These are phyloP conservation scores for Tineola bisselliella DNA, from an alignment of 2,888 invertebrate genomes.

Conservation along the genomic window DNA sequence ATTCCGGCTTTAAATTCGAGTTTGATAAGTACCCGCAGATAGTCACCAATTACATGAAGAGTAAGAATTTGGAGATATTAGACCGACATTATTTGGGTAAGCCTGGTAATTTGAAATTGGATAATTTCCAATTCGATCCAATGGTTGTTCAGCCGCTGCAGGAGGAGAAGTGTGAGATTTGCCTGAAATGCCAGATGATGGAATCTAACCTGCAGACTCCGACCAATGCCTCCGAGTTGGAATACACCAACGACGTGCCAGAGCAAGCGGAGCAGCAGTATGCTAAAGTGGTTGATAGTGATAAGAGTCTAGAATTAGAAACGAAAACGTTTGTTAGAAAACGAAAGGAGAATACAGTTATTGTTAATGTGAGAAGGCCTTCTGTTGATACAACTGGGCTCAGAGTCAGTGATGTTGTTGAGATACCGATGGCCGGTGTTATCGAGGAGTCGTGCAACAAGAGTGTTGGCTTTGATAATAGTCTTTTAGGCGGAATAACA, in stretches of 20 bases:
- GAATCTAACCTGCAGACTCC: slow-evolving; percentile 76
- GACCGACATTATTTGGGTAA: slow-evolving; percentile 69
- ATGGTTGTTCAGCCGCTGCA: slow-evolving; percentile 53
- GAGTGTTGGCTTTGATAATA: slow-evolving; percentile 60
- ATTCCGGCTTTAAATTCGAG: slow-evolving; percentile 78
- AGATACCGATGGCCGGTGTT: slow-evolving; percentile 69
- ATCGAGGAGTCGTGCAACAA: slow-evolving; percentile 14
- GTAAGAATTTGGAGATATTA: slow-evolving; percentile 74
- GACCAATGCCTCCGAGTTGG: slow-evolving; percentile 80
- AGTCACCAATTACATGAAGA: slow-evolving; percentile 79
- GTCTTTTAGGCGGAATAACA: slow-evolving; percentile 70
- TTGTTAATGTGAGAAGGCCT: slow-evolving; percentile 36
- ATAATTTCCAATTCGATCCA: slow-evolving; percentile 61
- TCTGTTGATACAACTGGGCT: not conserved
- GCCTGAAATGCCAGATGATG: slow-evolving; percentile 61
- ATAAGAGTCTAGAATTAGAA: slow-evolving; percentile 29
- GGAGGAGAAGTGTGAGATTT: slow-evolving; percentile 63
- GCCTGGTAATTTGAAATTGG: slow-evolving; percentile 62
- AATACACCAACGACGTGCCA: slow-evolving; percentile 58
- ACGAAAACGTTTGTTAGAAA: slow-evolving; percentile 54
- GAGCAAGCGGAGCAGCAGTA: slow-evolving; percentile 47
- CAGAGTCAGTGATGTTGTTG: slow-evolving; percentile 30
- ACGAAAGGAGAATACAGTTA: slow-evolving; percentile 51
- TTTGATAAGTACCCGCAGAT: slow-evolving; percentile 79
- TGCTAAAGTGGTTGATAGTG: slow-evolving; percentile 40